phyloP scores from a whole-genome alignment of 1,140 invertebrate species.

The Lasioglossum albipes region DNA sequence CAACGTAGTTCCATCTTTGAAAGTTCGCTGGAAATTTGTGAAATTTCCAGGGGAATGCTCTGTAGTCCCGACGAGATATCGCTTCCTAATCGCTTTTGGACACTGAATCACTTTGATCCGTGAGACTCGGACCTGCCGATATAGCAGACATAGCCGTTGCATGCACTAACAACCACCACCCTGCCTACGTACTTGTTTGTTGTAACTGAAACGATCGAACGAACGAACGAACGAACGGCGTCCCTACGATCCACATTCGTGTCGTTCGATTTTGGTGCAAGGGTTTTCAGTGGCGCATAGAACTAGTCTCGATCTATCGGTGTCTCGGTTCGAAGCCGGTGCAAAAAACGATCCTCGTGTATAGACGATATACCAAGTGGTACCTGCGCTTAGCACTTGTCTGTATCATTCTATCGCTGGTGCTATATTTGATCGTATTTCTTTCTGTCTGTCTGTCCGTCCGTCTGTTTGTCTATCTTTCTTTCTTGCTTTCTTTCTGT shows the following conservation, averaged over 20 bases:
- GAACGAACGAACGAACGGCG: background rate
- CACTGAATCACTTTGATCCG: background rate
- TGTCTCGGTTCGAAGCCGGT: background rate
- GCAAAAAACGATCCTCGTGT: background rate
- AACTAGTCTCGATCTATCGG: background rate
- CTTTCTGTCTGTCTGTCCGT: too few relatives aligned
- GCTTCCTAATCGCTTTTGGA: background rate
- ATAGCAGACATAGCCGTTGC: constrained; percentile 27
- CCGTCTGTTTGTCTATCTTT: too few relatives aligned
- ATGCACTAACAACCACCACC: constrained; percentile 28
- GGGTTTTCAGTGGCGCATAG: constrained; percentile 16
- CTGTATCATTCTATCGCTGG: constrained; percentile 32
- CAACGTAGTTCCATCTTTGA: background rate
- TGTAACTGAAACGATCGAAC: constrained; percentile 11
- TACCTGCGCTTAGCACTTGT: constrained; percentile 42
- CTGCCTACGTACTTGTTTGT: constrained; percentile 64
- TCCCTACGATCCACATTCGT: background rate
- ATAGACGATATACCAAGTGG: constrained; percentile 2
- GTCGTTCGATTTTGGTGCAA: constrained; percentile 27
- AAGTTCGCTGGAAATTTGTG: too few relatives aligned
- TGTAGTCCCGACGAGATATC: background rate
- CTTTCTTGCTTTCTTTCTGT: too few relatives aligned
- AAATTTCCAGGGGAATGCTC: background rate
- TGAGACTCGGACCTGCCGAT: background rate
- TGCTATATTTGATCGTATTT: constrained; percentile 11